These are phyloP conservation scores for Amphibalanus amphitrite DNA, from an alignment of 1,140 invertebrate genomes.

Conservation along the genomic window DNA sequence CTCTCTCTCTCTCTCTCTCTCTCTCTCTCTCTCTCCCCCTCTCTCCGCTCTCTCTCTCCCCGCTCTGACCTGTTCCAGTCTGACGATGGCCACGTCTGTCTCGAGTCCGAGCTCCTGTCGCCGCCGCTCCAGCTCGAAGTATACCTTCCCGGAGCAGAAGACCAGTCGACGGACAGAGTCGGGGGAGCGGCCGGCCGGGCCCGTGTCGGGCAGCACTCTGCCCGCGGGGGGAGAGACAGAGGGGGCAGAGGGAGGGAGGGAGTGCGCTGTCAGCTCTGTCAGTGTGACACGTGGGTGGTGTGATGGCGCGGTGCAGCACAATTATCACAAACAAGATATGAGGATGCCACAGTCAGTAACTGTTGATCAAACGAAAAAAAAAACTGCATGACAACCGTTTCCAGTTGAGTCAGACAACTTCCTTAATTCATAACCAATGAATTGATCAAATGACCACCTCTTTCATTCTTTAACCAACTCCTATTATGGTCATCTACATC, in stretches of 20 bases:
- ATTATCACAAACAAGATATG: not conserved
- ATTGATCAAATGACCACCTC: no score
- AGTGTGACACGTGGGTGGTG: no score
- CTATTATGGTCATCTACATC: no score
- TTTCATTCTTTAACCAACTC: no score
- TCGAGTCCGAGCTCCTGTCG: constrained; percentile 56
- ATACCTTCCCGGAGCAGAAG: constrained; percentile 91
- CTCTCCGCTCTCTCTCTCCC: not conserved
- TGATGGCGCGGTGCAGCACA: no score
- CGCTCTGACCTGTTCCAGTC: constrained; percentile 67
- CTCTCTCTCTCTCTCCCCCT: no score
- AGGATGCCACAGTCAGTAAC: not conserved
- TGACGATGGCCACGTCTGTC: constrained; percentile 61
- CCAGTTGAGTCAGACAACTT: no score
- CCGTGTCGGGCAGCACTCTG: not conserved
- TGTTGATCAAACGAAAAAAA: no score
- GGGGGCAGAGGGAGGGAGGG: not conserved
- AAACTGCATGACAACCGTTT: no score
- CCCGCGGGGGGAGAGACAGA: not conserved
- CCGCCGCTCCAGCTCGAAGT: constrained; percentile 84
- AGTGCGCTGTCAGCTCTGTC: no score
- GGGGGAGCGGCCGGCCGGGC: not conserved
- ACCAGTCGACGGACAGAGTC: constrained; percentile 58
- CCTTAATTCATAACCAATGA: no score
- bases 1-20: not conserved